Conservation (phyloP, 2,888 invertebrate genomes). For the Patella pellucida region DNA sequence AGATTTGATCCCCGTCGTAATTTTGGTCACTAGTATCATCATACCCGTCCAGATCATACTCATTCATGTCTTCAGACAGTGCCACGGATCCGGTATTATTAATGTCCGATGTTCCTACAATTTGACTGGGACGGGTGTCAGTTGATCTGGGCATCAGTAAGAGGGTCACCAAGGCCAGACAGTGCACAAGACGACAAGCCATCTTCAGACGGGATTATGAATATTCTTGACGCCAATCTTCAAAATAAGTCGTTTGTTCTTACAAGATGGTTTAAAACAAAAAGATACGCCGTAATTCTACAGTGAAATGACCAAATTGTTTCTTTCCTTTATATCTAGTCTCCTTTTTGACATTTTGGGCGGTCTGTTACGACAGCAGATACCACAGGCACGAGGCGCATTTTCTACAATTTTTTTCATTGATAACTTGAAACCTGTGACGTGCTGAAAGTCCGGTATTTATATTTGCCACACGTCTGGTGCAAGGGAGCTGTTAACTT, state of each 20-base stretch:
- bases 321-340: slow-evolving; percentile 10
- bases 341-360: slow-evolving; percentile 9
- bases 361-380: slow-evolving; percentile 9
- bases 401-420: background rate
- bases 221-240: background rate
- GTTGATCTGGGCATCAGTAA: too few species aligned
- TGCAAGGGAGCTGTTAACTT: background rate
- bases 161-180: too few species aligned
- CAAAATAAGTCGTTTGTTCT: background rate
- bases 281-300: background rate
- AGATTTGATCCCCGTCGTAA: background rate
- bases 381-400: slow-evolving; percentile 1
- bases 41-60: background rate
- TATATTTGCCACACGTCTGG: slow-evolving; percentile 1
- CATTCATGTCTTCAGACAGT: background rate
- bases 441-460: background rate
- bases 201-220: background rate
- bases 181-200: background rate
- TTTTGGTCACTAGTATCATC: background rate
- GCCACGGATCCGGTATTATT: background rate
- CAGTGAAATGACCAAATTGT: slow-evolving; percentile 9
- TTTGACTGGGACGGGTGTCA: too few species aligned
- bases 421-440: slow-evolving; percentile 3
- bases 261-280: too few species aligned
- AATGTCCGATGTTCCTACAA: background rate